A percentile compares a stretch with the other conserved stretches of the same genome.
Conservation (phyloP, 2,888 invertebrate species). For the Ptilodon capucinus region DNA sequence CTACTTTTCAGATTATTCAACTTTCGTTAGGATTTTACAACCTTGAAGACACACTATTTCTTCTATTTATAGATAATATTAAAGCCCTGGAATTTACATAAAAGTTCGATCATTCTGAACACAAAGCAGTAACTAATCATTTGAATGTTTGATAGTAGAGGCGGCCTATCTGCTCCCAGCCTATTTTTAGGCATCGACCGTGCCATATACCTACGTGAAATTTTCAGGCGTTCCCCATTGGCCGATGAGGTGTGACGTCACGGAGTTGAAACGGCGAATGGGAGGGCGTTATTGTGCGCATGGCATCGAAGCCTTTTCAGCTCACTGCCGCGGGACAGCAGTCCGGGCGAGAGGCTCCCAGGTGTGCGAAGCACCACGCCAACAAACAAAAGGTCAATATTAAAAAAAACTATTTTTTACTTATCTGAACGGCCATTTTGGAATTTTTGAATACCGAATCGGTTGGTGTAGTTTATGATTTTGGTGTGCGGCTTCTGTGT, state of each 20-base stretch:
- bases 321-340: conserved; percentile 54
- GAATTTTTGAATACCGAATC: conserved; percentile 18
- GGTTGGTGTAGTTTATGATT: background rate
- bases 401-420: conserved; percentile 29
- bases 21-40: too few species aligned
- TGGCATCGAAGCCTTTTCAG: conserved; percentile 58
- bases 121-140: conserved; percentile 25
- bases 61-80: background rate
- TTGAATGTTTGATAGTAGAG: conserved; percentile 34
- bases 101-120: conserved; percentile 20
- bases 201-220: conserved; percentile 76
- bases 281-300: conserved; percentile 53
- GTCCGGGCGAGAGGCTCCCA: conserved; percentile 75
- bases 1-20: too few species aligned
- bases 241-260: conserved; percentile 67
- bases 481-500: background rate
- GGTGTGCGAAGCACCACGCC: conserved; percentile 75
- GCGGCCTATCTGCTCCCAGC: conserved; percentile 39
- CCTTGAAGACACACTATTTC: too few species aligned
- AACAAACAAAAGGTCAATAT: conserved; percentile 68
- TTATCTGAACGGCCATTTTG: conserved; percentile 42
- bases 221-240: conserved; percentile 67
- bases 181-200: conserved; percentile 78
- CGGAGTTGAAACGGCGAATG: conserved; percentile 61
- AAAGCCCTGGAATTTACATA: conserved; percentile 22